Evolutionary conservation across 2,888 invertebrate species (phyloP).

Genomic region (Lycophotia porphyrea): DNA sequence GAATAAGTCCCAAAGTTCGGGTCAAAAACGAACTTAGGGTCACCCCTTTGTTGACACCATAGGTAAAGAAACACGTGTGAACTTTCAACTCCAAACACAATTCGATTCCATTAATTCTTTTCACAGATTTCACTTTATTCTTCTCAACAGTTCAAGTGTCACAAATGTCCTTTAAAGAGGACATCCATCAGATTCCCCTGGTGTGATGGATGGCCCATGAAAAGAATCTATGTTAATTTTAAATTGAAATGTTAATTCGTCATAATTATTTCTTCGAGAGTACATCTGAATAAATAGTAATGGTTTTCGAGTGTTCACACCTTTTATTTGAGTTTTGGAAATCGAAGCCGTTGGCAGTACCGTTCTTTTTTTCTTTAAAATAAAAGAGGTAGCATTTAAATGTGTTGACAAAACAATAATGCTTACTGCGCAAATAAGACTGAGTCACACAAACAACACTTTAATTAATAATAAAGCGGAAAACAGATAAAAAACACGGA

Average conservation of each 20-base stretch:
- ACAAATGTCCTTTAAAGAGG: constrained; percentile 81
- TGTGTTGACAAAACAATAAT: constrained; percentile 14
- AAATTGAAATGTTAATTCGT: constrained; percentile 87
- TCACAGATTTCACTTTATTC: constrained; percentile 77
- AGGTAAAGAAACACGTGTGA: constrained; percentile 85
- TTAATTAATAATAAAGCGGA: constrained; percentile 16
- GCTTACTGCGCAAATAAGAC: constrained; percentile 26
- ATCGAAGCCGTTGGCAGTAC: constrained; percentile 27
- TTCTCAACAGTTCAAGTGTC: constrained; percentile 86
- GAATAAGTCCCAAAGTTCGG: constrained; percentile 24
- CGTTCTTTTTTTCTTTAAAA: not conserved
- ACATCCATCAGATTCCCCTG: constrained; percentile 79
- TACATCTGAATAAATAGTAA: constrained; percentile 80
- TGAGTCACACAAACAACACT: constrained; percentile 19
- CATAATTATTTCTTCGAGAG: constrained; percentile 81
- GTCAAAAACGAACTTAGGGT: constrained; percentile 60
- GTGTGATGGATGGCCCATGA: constrained; percentile 86
- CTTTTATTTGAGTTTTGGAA: constrained; percentile 61
- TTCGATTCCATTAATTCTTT: constrained; percentile 76
- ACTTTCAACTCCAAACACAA: constrained; percentile 78
- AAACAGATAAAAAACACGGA: constrained; percentile 28
- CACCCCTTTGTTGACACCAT: constrained; percentile 77
- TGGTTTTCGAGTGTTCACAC: constrained; percentile 79
- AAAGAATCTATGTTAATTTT: constrained; percentile 86
- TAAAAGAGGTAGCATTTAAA: not conserved